Evolutionary conservation across 2,888 invertebrate genomes (phyloP).

Genomic region (Spialia ferax): DNA sequence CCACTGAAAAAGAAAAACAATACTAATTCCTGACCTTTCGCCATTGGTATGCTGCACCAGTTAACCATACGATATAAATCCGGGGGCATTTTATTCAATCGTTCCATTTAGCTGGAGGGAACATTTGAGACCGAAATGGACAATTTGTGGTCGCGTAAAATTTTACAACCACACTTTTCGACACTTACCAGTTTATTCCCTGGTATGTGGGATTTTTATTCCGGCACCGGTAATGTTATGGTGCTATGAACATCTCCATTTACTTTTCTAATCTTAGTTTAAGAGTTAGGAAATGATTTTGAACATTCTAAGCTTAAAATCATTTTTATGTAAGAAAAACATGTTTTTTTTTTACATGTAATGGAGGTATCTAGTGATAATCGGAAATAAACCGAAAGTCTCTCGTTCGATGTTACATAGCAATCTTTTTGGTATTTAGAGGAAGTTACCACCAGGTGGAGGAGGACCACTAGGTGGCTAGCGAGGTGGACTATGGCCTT

Average conservation of each 20-base stretch:
- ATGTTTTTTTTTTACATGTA: too few relatives aligned
- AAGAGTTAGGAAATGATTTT: background rate
- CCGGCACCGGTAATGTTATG: constrained; percentile 23
- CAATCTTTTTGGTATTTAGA: too few relatives aligned
- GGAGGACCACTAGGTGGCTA: too few relatives aligned
- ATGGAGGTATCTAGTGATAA: background rate
- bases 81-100: constrained; percentile 34
- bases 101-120: constrained; percentile 34
- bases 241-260: constrained; percentile 7
- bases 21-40: background rate
- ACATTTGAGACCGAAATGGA: constrained; percentile 49
- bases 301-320: background rate
- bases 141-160: constrained; percentile 57
- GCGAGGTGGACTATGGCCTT: too few relatives aligned
- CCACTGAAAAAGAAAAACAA: background rate
- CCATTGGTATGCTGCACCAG: constrained; percentile 11
- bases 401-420: too few relatives aligned
- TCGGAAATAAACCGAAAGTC: too few relatives aligned
- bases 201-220: constrained; percentile 32
- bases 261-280: constrained; percentile 10
- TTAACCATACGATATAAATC: constrained; percentile 28
- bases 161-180: constrained; percentile 54
- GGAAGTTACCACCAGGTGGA: too few relatives aligned
- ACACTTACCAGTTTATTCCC: constrained; percentile 45
- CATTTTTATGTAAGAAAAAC: too few relatives aligned